Conservation (phyloP, 64 coral and sea anemone genomes). For the Trachythela sp. region DNA sequence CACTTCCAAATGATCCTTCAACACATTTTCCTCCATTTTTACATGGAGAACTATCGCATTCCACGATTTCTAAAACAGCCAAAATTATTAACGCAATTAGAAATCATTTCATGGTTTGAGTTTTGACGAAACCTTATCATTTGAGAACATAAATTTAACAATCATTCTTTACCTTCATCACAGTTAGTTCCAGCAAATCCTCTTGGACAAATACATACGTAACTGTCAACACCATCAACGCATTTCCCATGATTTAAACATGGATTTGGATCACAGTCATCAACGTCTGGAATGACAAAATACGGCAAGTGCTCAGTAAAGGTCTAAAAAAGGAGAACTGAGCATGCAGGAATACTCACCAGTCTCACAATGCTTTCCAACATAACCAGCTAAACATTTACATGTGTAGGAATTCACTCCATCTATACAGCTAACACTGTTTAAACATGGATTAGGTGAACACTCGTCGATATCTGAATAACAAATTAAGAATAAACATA, state of each 20-base stretch:
- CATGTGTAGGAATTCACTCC: not conserved
- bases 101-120: too few relatives aligned
- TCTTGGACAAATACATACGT: slow-evolving; percentile 11
- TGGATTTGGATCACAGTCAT: slow-evolving; percentile 30
- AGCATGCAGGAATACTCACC: too few relatives aligned
- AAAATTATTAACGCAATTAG: too few relatives aligned
- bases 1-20: slow-evolving; percentile 14
- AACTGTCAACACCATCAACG: not conserved
- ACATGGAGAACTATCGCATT: slow-evolving; percentile 64
- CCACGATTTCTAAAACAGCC: slow-evolving; percentile 42
- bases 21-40: slow-evolving; percentile 62
- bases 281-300: not conserved
- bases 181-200: slow-evolving; percentile 26
- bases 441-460: slow-evolving; percentile 25
- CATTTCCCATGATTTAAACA: slow-evolving; percentile 41
- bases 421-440: not conserved
- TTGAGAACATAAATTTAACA: too few relatives aligned
- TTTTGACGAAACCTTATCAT: too few relatives aligned
- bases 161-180: slow-evolving; percentile 12
- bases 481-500: not conserved
- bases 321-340: too few relatives aligned
- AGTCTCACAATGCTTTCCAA: too few relatives aligned
- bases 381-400: not conserved
- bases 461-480: slow-evolving; percentile 71
- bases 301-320: not conserved